Evolutionary conservation across 2,888 invertebrate genomes (phyloP).

Genomic region (Spodoptera picta): DNA sequence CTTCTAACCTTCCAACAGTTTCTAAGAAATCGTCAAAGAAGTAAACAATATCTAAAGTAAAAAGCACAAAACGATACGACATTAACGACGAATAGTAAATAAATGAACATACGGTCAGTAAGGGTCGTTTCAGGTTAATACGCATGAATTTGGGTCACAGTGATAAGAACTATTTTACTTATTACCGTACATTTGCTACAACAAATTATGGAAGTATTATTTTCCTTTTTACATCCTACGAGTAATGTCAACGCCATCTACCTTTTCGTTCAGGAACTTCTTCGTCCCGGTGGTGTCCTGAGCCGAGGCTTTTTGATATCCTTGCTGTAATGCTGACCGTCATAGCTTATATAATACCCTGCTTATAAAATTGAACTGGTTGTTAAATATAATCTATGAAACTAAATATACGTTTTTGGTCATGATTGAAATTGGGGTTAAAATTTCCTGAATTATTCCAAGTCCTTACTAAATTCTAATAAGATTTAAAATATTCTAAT

Average conservation of each 20-base stretch:
- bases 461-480: not conserved
- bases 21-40: constrained; percentile 15
- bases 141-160: constrained; percentile 65
- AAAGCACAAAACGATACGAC: constrained; percentile 13
- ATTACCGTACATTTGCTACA: constrained; percentile 18
- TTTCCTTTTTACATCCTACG: constrained; percentile 3
- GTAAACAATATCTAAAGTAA: constrained; percentile 2
- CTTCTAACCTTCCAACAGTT: not conserved
- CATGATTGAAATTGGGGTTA: too few relatives aligned
- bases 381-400: too few relatives aligned
- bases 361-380: too few relatives aligned
- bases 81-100: constrained; percentile 38
- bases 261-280: constrained; percentile 14
- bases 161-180: constrained; percentile 65
- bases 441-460: not conserved
- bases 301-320: too few relatives aligned
- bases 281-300: not conserved
- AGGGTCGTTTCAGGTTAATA: constrained; percentile 65
- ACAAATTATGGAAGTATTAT: constrained; percentile 26
- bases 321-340: too few relatives aligned
- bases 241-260: constrained; percentile 27
- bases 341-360: too few relatives aligned
- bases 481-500: constrained; percentile 31
- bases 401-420: too few relatives aligned
- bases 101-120: constrained; percentile 39